Evolutionary conservation across 2,888 invertebrate species (phyloP).

Genomic region (Calameuta idolon): DNA sequence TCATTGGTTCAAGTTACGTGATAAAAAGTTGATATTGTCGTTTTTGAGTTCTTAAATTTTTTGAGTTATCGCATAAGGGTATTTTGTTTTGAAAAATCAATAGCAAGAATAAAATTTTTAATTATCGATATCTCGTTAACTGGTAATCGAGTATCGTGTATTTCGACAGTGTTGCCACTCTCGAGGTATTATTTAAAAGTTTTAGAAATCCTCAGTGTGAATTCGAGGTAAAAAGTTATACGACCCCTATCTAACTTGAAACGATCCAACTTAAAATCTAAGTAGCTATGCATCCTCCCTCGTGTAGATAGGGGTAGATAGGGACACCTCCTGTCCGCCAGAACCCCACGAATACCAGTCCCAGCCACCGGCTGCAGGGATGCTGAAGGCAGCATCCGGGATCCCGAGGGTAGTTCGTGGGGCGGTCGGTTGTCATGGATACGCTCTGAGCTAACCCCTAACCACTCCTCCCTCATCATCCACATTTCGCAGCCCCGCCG

Average conservation of each 20-base stretch:
- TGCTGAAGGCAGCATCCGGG: slow-evolving; percentile 58
- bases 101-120: background rate
- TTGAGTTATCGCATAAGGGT: background rate
- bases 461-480: slow-evolving; percentile 51
- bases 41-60: background rate
- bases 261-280: slow-evolving; percentile 44
- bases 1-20: background rate
- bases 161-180: background rate
- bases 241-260: slow-evolving; percentile 32
- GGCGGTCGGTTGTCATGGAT: slow-evolving; percentile 67
- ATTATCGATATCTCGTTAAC: background rate
- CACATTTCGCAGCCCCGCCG: slow-evolving; percentile 54
- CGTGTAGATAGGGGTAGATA: slow-evolving; percentile 42
- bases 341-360: slow-evolving; percentile 5
- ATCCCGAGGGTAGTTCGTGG: slow-evolving; percentile 58
- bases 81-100: background rate
- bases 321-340: slow-evolving; percentile 24
- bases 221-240: slow-evolving; percentile 30
- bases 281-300: slow-evolving; percentile 43
- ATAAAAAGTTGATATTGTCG: background rate
- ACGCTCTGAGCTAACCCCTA: slow-evolving; percentile 63
- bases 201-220: background rate
- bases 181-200: background rate
- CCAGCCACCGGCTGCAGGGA: slow-evolving; percentile 28
- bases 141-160: background rate